Evolutionary conservation across 2,797 vertebrate species (phyloP), one percentile per base, ranked within the genome.

Genomic region (Chanos chanos): DNA sequence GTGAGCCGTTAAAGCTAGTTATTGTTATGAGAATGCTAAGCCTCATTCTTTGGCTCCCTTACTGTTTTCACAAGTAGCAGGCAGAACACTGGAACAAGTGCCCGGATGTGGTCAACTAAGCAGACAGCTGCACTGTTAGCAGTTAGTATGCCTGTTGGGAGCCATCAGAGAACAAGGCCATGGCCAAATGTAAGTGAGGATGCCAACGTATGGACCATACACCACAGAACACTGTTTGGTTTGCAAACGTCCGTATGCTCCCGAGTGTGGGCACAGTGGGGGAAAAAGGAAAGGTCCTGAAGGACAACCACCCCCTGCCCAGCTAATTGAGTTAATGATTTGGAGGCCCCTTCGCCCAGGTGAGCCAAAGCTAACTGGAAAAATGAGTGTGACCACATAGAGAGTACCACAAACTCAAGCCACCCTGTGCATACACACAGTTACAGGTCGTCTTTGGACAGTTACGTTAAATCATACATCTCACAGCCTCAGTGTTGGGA

Each of bases 301-400:
- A 41, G 53, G 61, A 70, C 7, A 36, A 60, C 41, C 43, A 44
- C 55, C 64, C 54, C 40, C 25, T 39, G 52, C 43, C 44, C 49
- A 45, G 66, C 56, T 70, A 64, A 64, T 68, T 55, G 57, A 61
- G 56, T 62, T 69, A 66, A 70, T 56, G 60, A 47, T 55, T 52
- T 13, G 25, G 68, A 55, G 44, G 8, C 49, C 44, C 45, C 39
- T 36, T 10, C 19, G 21, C 39, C 48, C 31, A 10, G 37, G n/a
- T 64, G 43, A 49, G 41, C 59, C 62, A 53, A 68, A 55, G 53
- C 65, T 40, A 69, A 70, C 56, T 39, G 44, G 53, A 63, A 60
- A 69, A 68, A 69, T 40, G 48, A 49, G 45, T 9, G 64, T 48
- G 53, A 48, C 40, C 31, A 49, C 58, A 72, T 56, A 41, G 55